Evolutionary conservation across 1,140 invertebrate species (phyloP).

Genomic region (Leptinotarsa lineolata): DNA sequence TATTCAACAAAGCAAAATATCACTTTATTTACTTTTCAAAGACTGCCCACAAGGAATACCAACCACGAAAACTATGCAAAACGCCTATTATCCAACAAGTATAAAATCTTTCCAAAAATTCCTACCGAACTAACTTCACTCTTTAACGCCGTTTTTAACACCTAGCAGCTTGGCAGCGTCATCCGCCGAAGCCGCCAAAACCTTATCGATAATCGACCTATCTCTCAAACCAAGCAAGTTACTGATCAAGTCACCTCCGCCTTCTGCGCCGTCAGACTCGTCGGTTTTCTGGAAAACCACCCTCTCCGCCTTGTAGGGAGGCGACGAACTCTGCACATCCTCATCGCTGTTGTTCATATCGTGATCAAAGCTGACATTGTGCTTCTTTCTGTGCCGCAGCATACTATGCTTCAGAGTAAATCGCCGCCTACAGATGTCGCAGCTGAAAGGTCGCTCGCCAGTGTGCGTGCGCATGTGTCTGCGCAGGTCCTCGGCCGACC

Average conservation of each 20-base stretch:
- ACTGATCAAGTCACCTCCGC: constrained; percentile 77
- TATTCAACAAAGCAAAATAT: constrained; percentile 1
- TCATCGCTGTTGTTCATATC: constrained; percentile 48
- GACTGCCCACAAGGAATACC: neutral
- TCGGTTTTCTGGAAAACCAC: constrained; percentile 54
- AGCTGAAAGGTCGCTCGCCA: constrained; percentile 79
- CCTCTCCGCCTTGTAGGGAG: constrained; percentile 19
- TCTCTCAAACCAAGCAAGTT: constrained; percentile 87
- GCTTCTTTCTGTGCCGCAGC: constrained; percentile 88
- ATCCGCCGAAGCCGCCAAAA: constrained; percentile 79
- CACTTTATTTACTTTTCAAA: constrained; percentile 6
- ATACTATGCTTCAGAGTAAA: constrained; percentile 94
- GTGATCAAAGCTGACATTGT: constrained; percentile 61
- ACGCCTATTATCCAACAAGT: neutral
- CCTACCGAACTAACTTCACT: constrained; percentile 28
- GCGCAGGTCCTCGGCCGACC: constrained; percentile 90
- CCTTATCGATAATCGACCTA: constrained; percentile 83
- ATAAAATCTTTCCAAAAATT: neutral
- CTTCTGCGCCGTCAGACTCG: constrained; percentile 62
- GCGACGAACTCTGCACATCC: constrained; percentile 31
- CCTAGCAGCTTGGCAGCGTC: constrained; percentile 87
- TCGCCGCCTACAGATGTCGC: constrained; percentile 77
- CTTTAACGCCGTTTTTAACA: constrained; percentile 65
- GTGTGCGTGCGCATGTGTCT: constrained; percentile 91
- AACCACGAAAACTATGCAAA: constrained; percentile 2